These are phyloP conservation scores for Dendrophyllia cribrosa DNA, from an alignment of 64 coral and sea anemone species.

Conservation along the genomic window DNA sequence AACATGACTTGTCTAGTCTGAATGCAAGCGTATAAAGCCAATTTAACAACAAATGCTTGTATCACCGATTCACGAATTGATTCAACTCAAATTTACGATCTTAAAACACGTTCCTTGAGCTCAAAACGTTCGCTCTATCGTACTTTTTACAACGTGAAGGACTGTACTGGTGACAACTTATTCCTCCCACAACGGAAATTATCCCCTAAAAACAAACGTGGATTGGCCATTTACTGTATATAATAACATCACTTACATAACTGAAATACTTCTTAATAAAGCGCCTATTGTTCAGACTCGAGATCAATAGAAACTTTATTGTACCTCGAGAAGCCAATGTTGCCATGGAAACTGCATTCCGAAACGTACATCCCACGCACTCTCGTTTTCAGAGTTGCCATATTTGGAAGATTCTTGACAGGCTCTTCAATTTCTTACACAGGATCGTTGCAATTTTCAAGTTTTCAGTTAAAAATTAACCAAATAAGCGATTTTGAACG, in stretches of 20 bases:
- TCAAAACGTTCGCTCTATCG: neutral
- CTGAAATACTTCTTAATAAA: slow-evolving; percentile 63
- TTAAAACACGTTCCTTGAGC: neutral
- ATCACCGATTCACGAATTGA: neutral
- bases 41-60: neutral
- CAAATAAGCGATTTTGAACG: neutral
- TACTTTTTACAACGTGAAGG: slow-evolving; percentile 3
- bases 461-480: slow-evolving; percentile 24
- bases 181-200: slow-evolving; percentile 57
- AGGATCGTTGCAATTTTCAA: neutral
- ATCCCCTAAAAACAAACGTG: slow-evolving; percentile 47
- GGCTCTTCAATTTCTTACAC: neutral
- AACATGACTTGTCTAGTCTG: neutral
- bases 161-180: slow-evolving; percentile 33
- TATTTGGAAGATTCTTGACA: slow-evolving; percentile 45
- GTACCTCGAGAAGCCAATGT: slow-evolving; percentile 4
- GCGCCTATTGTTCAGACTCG: slow-evolving; percentile 36
- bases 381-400: slow-evolving; percentile 5
- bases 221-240: slow-evolving; percentile 46
- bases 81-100: neutral
- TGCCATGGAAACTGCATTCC: slow-evolving; percentile 39
- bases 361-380: slow-evolving; percentile 13
- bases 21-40: neutral
- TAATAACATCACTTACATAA: slow-evolving; percentile 65
- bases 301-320: slow-evolving; percentile 47